phyloP scores from a whole-genome alignment of 2,797 vertebrate genomes.

The Darevskia mixta region DNA sequence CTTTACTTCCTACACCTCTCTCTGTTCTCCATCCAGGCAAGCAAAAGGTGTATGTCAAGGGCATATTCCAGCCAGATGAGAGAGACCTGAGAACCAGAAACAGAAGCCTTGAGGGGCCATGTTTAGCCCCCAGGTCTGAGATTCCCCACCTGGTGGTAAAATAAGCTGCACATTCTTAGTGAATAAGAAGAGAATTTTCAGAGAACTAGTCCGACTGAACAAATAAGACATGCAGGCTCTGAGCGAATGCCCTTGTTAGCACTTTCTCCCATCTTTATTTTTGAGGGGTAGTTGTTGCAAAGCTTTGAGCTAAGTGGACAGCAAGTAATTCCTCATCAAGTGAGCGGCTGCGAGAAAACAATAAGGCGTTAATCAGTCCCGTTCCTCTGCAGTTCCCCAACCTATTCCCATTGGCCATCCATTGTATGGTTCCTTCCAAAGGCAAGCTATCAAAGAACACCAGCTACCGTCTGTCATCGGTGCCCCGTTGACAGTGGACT shows the following conservation, averaged over 20 bases:
- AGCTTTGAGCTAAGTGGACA: background rate
- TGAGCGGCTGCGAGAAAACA: background rate
- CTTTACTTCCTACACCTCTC: too few relatives aligned
- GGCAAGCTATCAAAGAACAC: constrained; percentile 66
- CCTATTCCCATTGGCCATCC: background rate
- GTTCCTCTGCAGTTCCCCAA: background rate
- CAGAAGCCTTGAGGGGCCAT: too few relatives aligned
- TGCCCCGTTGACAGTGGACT: constrained; percentile 52
- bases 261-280: background rate
- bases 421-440: constrained; percentile 22
- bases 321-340: background rate
- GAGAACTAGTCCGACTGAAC: background rate
- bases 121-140: too few relatives aligned
- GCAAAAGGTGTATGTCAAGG: too few relatives aligned
- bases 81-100: too few relatives aligned
- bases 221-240: background rate
- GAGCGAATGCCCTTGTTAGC: background rate
- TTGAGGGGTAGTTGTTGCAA: too few relatives aligned
- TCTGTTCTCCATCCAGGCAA: too few relatives aligned
- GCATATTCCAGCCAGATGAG: too few relatives aligned
- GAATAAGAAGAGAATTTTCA: background rate
- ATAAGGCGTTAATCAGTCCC: background rate
- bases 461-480: constrained; percentile 72
- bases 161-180: background rate
- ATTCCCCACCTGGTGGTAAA: background rate